These are phyloP conservation scores for Monoplex corrugatus DNA, from an alignment of 2,888 invertebrate species.

Conservation along the genomic window DNA sequence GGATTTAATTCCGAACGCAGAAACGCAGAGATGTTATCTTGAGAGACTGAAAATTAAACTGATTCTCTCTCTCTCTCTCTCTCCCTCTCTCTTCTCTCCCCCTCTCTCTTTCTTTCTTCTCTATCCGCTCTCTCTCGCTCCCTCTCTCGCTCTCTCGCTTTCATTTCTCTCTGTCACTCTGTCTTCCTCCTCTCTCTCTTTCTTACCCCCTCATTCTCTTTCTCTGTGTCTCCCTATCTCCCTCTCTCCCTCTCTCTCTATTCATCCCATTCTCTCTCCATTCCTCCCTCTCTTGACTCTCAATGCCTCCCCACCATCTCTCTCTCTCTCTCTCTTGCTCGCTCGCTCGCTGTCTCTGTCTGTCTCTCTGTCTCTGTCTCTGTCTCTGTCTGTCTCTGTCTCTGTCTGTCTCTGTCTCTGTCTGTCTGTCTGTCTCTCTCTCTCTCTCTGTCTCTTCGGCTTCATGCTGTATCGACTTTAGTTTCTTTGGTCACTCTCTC, in stretches of 20 bases:
- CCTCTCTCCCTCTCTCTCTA: conserved; percentile 21
- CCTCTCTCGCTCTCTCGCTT: conserved; percentile 16
- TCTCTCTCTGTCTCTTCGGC: not conserved
- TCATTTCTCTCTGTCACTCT: conserved; percentile 12
- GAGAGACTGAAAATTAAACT: too few relatives aligned
- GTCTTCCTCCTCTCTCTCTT: not conserved
- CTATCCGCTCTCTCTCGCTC: not conserved
- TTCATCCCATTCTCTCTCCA: not conserved
- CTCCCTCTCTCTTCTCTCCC: not conserved
- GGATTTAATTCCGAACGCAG: too few relatives aligned
- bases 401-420: conserved; percentile 8
- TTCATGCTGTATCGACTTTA: too few relatives aligned
- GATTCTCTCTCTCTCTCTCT: too few relatives aligned
- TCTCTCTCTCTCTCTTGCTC: too few relatives aligned
- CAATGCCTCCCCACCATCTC: too few relatives aligned
- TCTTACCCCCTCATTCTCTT: too few relatives aligned
- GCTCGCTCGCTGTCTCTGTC: too few relatives aligned
- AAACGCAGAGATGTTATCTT: too few relatives aligned
- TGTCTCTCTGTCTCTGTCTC: not conserved
- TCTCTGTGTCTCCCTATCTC: conserved; percentile 16
- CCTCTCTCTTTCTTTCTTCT: conserved; percentile 9
- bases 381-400: conserved; percentile 15
- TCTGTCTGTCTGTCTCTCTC: conserved; percentile 21
- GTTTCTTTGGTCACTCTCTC: too few relatives aligned
- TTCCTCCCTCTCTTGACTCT: conserved; percentile 1